Conservation (phyloP, 2,113 vertebrate genomes). For the Rutilus rutilus region DNA sequence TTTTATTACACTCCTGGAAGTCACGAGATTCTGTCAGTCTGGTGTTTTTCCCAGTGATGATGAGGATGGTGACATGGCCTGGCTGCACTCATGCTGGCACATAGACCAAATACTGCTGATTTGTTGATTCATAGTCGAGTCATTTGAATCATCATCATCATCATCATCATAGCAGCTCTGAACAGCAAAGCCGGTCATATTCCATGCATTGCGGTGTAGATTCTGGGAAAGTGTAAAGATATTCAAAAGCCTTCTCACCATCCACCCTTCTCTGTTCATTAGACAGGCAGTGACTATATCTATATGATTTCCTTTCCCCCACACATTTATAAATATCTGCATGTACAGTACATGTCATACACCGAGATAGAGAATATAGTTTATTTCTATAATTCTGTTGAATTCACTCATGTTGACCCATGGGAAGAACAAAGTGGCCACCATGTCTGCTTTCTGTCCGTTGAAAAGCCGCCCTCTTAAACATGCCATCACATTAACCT, state of each 20-base stretch:
- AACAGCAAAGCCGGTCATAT: slow-evolving; percentile 21
- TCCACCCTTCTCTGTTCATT: background rate
- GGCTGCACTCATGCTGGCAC: slow-evolving; percentile 28
- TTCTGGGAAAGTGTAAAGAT: slow-evolving; percentile 19
- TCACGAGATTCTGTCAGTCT: slow-evolving; percentile 53
- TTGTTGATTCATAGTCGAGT: slow-evolving; percentile 8
- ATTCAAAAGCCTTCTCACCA: background rate
- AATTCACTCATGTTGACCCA: background rate
- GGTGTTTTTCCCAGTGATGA: slow-evolving; percentile 46
- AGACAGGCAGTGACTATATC: background rate
- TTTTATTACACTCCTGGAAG: slow-evolving; percentile 27
- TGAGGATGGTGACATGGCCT: background rate
- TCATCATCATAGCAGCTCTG: background rate
- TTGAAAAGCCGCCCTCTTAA: slow-evolving; percentile 21
- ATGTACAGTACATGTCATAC: background rate
- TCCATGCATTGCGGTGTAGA: background rate
- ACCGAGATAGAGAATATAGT: background rate
- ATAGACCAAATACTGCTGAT: slow-evolving; percentile 24
- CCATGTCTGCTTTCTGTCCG: slow-evolving; percentile 26
- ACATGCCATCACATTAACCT: slow-evolving; percentile 47
- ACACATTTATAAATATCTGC: background rate
- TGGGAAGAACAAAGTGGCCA: slow-evolving; percentile 5
- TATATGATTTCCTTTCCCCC: background rate
- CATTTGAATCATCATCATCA: slow-evolving; percentile 40
- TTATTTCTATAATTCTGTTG: background rate